A percentile compares a stretch with the other conserved stretches of the same genome.
Evolutionary conservation across 2,797 vertebrate genomes (phyloP).

Genomic region (Sebastiscus tertius): DNA sequence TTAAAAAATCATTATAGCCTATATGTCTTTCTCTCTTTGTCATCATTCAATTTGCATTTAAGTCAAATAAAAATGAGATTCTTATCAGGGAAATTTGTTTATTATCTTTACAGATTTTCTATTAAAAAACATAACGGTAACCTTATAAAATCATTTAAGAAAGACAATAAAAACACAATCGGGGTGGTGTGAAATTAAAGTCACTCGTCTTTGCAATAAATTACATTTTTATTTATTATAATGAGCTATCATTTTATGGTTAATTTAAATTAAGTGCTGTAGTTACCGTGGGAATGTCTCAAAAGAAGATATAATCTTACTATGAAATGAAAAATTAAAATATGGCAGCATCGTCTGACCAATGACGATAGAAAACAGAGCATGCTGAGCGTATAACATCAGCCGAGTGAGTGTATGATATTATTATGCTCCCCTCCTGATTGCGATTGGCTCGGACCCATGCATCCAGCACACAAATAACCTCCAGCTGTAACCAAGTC

Average conservation of each 20-base stretch:
- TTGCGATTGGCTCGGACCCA: conserved; percentile 55
- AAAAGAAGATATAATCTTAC: not conserved
- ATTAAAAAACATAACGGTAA: not conserved
- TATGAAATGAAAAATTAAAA: not conserved
- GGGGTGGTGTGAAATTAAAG: not conserved
- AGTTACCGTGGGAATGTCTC: not conserved
- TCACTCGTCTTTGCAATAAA: not conserved
- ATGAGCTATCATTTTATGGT: not conserved
- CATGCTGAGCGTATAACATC: conserved; percentile 22
- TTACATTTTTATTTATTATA: not conserved
- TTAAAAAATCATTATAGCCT: not conserved
- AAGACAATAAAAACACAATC: not conserved
- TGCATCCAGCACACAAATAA: conserved; percentile 45
- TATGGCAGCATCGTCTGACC: conserved; percentile 19
- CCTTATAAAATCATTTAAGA: not conserved
- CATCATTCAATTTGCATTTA: not conserved
- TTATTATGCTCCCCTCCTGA: conserved; percentile 54
- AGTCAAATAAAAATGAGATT: not conserved
- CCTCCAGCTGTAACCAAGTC: conserved; percentile 59
- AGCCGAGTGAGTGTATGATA: conserved; percentile 38
- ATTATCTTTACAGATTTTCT: not conserved
- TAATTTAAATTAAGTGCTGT: not conserved
- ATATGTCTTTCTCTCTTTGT: not conserved
- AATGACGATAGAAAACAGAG: conserved; percentile 30
- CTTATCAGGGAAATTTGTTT: not conserved